Conservation (phyloP, 2,888 invertebrate genomes). For the Oasisia sp. region DNA sequence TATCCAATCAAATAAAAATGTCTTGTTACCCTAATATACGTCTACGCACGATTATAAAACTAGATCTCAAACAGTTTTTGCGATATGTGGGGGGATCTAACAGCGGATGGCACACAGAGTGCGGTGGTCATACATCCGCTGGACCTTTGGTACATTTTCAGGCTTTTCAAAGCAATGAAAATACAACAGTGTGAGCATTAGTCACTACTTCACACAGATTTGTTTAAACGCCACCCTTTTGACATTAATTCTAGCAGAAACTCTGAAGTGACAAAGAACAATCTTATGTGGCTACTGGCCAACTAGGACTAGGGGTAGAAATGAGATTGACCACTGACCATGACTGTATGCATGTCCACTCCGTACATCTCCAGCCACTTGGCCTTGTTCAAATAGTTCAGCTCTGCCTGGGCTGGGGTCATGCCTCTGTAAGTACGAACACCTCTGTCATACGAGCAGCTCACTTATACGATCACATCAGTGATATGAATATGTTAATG, state of each 20-base stretch:
- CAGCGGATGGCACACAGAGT: too few species aligned
- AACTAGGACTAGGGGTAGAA: neutral
- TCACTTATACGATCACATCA: neutral
- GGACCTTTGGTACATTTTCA: too few species aligned
- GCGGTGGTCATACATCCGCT: too few species aligned
- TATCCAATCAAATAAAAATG: too few species aligned
- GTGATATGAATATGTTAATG: neutral
- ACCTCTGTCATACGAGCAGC: neutral
- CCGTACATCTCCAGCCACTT: constrained; percentile 99
- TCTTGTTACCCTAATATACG: too few species aligned
- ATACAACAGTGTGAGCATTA: too few species aligned
- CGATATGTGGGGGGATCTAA: too few species aligned
- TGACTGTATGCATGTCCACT: constrained; percentile 97
- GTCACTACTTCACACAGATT: too few species aligned
- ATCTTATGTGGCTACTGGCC: neutral
- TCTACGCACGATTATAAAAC: too few species aligned
- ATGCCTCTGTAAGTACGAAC: constrained; percentile 73
- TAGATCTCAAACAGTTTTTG: too few species aligned
- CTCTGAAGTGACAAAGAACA: neutral
- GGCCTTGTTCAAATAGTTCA: constrained; percentile 92
- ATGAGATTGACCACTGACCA: constrained; percentile 68
- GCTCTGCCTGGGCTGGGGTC: constrained; percentile 94
- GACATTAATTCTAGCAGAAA: neutral
- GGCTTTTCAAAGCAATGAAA: too few species aligned
- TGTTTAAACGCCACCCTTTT: too few species aligned